Evolutionary conservation across 1,140 invertebrate species (phyloP).

Genomic region (Rhopalosiphum maidis): DNA sequence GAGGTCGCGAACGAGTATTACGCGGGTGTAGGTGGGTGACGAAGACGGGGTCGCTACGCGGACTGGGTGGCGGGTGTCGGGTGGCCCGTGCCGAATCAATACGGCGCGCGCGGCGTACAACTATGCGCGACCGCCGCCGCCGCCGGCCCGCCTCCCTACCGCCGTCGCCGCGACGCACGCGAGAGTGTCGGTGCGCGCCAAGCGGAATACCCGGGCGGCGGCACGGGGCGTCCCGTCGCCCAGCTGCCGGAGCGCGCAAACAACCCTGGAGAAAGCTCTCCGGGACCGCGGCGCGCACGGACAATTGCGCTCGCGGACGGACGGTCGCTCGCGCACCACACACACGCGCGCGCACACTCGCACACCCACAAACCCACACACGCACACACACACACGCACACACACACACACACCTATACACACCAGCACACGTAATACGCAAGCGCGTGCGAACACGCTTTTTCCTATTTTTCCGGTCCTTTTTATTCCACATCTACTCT

Average conservation of each 20-base stretch:
- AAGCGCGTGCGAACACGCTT: background rate
- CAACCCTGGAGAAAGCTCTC: conserved; percentile 57
- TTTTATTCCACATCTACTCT: conserved; percentile 1
- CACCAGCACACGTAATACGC: background rate
- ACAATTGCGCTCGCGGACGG: background rate
- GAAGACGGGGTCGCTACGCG: background rate
- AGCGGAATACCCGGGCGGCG: conserved; percentile 41
- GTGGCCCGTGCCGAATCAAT: conserved; percentile 43
- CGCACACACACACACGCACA: background rate
- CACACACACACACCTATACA: background rate
- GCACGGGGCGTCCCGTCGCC: conserved; percentile 40
- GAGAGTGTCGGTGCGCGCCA: conserved; percentile 33
- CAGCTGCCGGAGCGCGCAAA: conserved; percentile 54
- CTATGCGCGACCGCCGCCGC: background rate
- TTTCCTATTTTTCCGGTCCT: conserved; percentile 20
- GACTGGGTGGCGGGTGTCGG: background rate
- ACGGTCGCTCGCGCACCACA: background rate
- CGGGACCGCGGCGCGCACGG: conserved; percentile 40
- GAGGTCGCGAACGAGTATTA: background rate
- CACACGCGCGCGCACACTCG: background rate
- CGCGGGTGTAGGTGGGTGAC: background rate
- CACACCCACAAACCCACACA: background rate
- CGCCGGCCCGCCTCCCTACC: background rate
- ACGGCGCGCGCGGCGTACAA: conserved; percentile 35
- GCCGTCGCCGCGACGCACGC: background rate